Percentiles rank a stretch among this genome's conserved stretches.
Conservation (phyloP, 2,113 vertebrate genomes). For the Pyxicephalus adspersus region DNA sequence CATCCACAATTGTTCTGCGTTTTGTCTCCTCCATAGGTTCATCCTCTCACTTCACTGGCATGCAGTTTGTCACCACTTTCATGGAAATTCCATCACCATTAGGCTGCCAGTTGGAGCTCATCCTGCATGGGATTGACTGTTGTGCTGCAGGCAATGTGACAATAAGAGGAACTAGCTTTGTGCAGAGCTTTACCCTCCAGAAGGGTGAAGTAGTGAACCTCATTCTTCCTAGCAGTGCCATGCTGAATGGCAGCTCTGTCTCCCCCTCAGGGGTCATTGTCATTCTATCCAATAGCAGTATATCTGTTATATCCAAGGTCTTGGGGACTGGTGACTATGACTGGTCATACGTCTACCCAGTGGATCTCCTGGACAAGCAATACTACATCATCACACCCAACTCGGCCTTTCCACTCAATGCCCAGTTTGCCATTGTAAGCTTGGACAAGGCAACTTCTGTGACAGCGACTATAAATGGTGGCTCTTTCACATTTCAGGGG, state of each 20-base stretch:
- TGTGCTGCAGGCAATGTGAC: slow-evolving; percentile 5
- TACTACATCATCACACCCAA: slow-evolving; percentile 29
- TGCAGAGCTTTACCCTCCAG: slow-evolving; percentile 9
- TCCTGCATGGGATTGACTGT: slow-evolving; percentile 14
- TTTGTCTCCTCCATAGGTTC: neutral
- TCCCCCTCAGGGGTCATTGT: neutral
- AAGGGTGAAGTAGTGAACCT: slow-evolving; percentile 4
- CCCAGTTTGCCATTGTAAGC: slow-evolving; percentile 36
- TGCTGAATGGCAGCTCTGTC: slow-evolving; percentile 4
- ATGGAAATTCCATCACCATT: neutral
- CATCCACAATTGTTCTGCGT: too few relatives aligned
- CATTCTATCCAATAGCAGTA: slow-evolving; percentile 3
- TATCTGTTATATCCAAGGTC: slow-evolving; percentile 22
- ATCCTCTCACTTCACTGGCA: neutral
- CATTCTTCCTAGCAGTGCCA: slow-evolving; percentile 6
- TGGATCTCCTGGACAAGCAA: neutral
- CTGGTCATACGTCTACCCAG: slow-evolving; percentile 26
- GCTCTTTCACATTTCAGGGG: neutral
- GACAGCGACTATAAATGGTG: slow-evolving; percentile 4
- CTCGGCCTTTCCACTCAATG: neutral
- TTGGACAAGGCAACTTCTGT: neutral
- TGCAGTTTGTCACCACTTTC: slow-evolving; percentile 9
- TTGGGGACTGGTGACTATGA: slow-evolving; percentile 3
- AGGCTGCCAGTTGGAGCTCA: neutral
- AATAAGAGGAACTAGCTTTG: neutral